These are phyloP conservation scores for Anaspis maculata DNA, from an alignment of 2,888 invertebrate species.

Conservation along the genomic window DNA sequence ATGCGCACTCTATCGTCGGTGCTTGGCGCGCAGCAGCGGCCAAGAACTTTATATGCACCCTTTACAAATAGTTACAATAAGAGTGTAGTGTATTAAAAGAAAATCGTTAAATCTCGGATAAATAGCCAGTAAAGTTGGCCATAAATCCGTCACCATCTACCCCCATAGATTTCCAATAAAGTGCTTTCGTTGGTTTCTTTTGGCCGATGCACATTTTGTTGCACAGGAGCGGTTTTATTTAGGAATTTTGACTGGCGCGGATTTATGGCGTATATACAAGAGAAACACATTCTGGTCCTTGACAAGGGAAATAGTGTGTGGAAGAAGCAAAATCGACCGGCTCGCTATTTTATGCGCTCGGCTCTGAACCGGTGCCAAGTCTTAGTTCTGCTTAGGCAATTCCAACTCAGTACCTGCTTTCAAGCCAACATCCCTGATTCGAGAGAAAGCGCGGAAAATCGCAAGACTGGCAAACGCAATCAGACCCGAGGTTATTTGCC, in stretches of 20 bases:
- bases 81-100: constrained; percentile 5
- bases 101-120: constrained; percentile 28
- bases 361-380: no score
- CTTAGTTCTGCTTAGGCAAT: no score
- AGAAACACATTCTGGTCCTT: no score
- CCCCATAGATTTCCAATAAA: constrained; percentile 29
- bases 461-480: background rate
- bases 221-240: constrained; percentile 24
- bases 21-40: no score
- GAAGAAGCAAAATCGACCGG: no score
- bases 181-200: constrained; percentile 26
- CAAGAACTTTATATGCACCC: no score
- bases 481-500: constrained; percentile 1
- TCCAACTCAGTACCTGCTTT: no score
- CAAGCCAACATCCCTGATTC: no score
- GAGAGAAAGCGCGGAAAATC: no score
- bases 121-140: constrained; percentile 30
- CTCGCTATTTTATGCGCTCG: no score
- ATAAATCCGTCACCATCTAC: constrained; percentile 31
- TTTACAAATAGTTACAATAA: constrained; percentile 6
- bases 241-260: constrained; percentile 21
- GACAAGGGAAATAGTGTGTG: no score
- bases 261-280: constrained; percentile 14
- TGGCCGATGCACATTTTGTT: constrained; percentile 24
- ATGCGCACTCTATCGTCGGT: no score